Base-by-base conservation (phyloP, 2,797 vertebrate genomes). In the Tinamus major region DNA sequence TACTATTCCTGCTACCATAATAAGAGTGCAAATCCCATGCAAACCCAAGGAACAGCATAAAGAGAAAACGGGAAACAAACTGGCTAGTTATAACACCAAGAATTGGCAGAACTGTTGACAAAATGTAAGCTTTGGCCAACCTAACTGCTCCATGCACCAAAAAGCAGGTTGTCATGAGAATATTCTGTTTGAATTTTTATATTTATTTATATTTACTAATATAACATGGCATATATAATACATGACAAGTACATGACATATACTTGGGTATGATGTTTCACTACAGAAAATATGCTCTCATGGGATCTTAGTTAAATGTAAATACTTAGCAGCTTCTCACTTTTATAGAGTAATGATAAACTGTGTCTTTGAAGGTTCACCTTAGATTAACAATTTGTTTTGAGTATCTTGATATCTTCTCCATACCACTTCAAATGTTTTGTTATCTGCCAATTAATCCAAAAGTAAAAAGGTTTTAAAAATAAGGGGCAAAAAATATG, bases 361-460 rank as follows among this genome's bases (percentile, higher is more conserved):
- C 65, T 87, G 77, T 46, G 55, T 78, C 79, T 93, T 72, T 86
- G 70, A 93, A 94, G 31, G 37, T 19, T 92, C 77, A 72, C 4
- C 80, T 83, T 51, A 88, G 49, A 76, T 72, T 86, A 80, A 81
- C 42, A 79, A 89, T 42, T 49, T 41, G 69, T n/a, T 90, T 93
- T 46, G 39, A 90, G 67, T 88, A 94, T 69, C 59, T 42, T 75
- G 26, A 2, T 64, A 81, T 35, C 18, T 61, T 77, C 81, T 80
- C 72, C 61, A 82, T 24, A 10, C 49, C 31, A 59, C 21, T 89
- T 79, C n/a, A 87, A 35, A 90, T 48, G 13, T 10, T 63, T 71
- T 83, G 39, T 65, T 44, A 49, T 13, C 16, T 86, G 59, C 26
- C 18, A 61, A 19, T 37, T 91, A 86, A 51, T 92, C 44, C 15